Conservation (phyloP, 2,888 invertebrate genomes). For the Octodonta nipae region DNA sequence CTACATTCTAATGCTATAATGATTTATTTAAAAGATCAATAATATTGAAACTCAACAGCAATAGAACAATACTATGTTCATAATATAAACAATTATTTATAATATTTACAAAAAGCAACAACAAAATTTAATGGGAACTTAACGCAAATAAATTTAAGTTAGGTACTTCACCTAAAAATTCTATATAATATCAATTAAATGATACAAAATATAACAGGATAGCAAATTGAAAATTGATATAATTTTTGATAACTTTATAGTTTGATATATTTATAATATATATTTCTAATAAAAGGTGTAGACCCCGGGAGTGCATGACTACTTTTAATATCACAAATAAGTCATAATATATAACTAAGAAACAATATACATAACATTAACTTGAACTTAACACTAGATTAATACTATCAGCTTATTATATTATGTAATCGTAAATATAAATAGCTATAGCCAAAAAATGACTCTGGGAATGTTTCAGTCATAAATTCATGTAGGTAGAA, state of each 20-base stretch:
- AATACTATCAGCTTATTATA: too few relatives aligned
- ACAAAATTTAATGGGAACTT: too few relatives aligned
- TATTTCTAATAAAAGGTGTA: slow-evolving; percentile 10
- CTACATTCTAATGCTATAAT: slow-evolving; percentile 25
- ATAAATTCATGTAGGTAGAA: slow-evolving; percentile 6
- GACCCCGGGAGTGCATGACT: slow-evolving; percentile 10
- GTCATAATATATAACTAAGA: not conserved
- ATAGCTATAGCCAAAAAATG: too few relatives aligned
- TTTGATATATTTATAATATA: not conserved
- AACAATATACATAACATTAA: too few relatives aligned
- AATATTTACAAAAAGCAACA: too few relatives aligned
- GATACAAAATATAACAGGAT: slow-evolving; percentile 6
- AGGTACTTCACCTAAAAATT: too few relatives aligned
- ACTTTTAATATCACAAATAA: not conserved
- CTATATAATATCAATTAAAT: slow-evolving; percentile 2
- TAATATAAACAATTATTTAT: not conserved
- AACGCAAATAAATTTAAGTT: too few relatives aligned
- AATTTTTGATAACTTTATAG: too few relatives aligned
- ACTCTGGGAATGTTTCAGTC: slow-evolving; percentile 10
- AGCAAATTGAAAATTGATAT: slow-evolving; percentile 12
- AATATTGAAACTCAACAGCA: slow-evolving; percentile 13
- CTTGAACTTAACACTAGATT: too few relatives aligned
- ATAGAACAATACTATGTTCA: slow-evolving; percentile 1
- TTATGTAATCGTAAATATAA: too few relatives aligned
- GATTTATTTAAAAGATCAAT: slow-evolving; percentile 9